Conservation (phyloP, 2,888 invertebrate genomes). For the Drosophila leonis region DNA sequence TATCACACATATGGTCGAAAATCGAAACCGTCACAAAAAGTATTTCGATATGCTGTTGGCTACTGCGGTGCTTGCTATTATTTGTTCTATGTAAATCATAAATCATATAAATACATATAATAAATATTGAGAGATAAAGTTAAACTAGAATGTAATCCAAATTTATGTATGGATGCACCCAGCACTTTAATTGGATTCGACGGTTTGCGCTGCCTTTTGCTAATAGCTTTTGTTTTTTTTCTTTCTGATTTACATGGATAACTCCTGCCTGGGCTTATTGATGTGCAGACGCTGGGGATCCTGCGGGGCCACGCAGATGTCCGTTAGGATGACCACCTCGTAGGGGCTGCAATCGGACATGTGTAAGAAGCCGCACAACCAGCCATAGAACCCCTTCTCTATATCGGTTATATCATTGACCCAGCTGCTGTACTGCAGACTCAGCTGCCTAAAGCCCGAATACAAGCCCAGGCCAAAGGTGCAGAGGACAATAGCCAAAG, state of each 20-base stretch:
- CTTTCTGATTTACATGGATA: slow-evolving; percentile 82
- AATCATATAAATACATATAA: background rate
- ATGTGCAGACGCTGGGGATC: slow-evolving; percentile 81
- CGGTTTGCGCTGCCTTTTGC: slow-evolving; percentile 31
- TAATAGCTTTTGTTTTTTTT: background rate
- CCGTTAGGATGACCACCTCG: slow-evolving; percentile 87
- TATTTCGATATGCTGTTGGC: slow-evolving; percentile 46
- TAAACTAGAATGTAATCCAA: background rate
- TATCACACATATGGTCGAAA: slow-evolving; percentile 78
- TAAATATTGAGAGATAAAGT: background rate
- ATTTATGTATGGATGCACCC: slow-evolving; percentile 32
- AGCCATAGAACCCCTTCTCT: slow-evolving; percentile 92
- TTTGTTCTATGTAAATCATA: slow-evolving; percentile 5
- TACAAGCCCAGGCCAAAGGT: slow-evolving; percentile 89
- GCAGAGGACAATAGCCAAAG: slow-evolving; percentile 89
- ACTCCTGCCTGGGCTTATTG: slow-evolving; percentile 85
- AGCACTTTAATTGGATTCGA: slow-evolving; percentile 25
- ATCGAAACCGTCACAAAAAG: slow-evolving; percentile 57
- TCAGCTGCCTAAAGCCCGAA: slow-evolving; percentile 89
- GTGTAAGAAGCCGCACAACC: slow-evolving; percentile 89
- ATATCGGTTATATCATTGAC: slow-evolving; percentile 90
- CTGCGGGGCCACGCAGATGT: slow-evolving; percentile 85
- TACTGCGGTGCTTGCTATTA: slow-evolving; percentile 36
- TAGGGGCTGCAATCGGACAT: slow-evolving; percentile 92
- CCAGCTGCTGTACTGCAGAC: slow-evolving; percentile 90